These are phyloP conservation scores for Tauraco hartlaubi DNA, from an alignment of 2,797 vertebrate species.

Conservation along the genomic window DNA sequence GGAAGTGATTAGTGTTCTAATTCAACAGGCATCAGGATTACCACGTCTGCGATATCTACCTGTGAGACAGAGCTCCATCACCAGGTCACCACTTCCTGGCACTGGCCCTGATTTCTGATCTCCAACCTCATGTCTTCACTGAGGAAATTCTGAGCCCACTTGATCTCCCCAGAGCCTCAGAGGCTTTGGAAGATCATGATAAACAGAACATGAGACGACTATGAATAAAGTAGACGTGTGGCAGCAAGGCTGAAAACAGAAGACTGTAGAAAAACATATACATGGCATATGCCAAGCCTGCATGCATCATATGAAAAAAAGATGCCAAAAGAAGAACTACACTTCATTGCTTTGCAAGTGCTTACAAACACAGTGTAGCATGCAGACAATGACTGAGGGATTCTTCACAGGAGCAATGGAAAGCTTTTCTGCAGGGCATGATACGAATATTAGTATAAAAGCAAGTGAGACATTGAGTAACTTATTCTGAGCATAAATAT, in stretches of 20 bases:
- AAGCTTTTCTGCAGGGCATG: not conserved
- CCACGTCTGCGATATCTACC: not conserved
- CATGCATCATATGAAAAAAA: not conserved
- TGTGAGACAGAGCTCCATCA: not conserved
- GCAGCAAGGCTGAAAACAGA: not conserved
- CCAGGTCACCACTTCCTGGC: not conserved
- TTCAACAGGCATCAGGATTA: not conserved
- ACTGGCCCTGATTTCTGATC: not conserved
- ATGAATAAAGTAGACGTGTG: rapidly evolving
- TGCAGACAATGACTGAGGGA: rapidly evolving
- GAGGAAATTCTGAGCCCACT: not conserved
- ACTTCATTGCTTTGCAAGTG: not conserved
- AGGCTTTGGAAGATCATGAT: not conserved
- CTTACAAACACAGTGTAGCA: not conserved
- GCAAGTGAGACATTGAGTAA: not conserved
- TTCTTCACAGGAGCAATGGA: not conserved
- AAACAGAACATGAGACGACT: not conserved
- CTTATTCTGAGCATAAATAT: not conserved
- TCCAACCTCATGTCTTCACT: not conserved
- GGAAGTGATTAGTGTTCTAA: constrained; percentile 9
- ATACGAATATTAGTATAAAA: not conserved
- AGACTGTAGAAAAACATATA: not conserved
- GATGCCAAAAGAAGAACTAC: not conserved
- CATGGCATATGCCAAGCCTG: not conserved
- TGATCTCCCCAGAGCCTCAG: not conserved